A percentile compares a stretch with the other conserved stretches of the same genome.
Evolutionary conservation across 2,797 vertebrate species (phyloP).

Genomic region (Leucoraja ocellata): DNA sequence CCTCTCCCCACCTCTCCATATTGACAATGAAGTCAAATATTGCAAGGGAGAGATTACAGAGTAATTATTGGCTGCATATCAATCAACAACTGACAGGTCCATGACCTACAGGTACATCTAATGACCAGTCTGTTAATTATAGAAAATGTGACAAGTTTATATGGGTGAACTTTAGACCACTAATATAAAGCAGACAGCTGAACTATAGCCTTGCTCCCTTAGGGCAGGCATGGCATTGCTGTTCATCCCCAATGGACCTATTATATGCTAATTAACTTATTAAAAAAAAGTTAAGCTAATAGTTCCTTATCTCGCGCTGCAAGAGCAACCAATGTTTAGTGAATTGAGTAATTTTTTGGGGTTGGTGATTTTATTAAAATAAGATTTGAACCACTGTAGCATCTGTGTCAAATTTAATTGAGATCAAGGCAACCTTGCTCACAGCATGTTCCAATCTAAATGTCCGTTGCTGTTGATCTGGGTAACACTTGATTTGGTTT

Average conservation of each 20-base stretch:
- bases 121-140: slow-evolving; percentile 84
- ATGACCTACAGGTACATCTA: slow-evolving; percentile 83
- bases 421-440: neutral
- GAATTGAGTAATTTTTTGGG: neutral
- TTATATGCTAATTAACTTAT: slow-evolving; percentile 89
- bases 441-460: neutral
- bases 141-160: slow-evolving; percentile 88
- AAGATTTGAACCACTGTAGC: neutral
- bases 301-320: neutral
- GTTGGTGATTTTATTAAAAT: neutral
- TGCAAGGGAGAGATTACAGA: slow-evolving; percentile 63
- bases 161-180: slow-evolving; percentile 94
- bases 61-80: slow-evolving; percentile 79
- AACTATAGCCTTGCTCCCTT: slow-evolving; percentile 61
- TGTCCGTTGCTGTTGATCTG: neutral
- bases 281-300: slow-evolving; percentile 94
- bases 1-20: slow-evolving; percentile 44
- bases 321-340: neutral
- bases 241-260: slow-evolving; percentile 69
- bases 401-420: neutral
- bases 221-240: slow-evolving; percentile 77
- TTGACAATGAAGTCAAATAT: slow-evolving; percentile 69
- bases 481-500: neutral
- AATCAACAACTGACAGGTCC: slow-evolving; percentile 73
- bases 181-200: slow-evolving; percentile 76